A percentile compares a stretch with the other conserved stretches of the same genome.
phyloP scores from a whole-genome alignment of 2,888 invertebrate genomes.

The Phengaris arion region DNA sequence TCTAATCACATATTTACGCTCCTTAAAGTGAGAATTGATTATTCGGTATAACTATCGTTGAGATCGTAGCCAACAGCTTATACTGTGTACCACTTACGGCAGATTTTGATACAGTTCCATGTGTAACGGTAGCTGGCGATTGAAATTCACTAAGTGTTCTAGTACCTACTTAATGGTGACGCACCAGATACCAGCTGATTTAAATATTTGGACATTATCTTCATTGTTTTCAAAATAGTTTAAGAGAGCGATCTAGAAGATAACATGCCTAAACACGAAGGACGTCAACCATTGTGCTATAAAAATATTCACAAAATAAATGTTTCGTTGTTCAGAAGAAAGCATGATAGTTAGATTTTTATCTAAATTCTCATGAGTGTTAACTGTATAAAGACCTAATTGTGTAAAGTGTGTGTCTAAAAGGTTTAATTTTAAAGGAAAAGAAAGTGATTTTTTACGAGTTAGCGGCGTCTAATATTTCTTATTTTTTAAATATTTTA shows the following conservation, averaged over 20 bases:
- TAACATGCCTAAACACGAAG: neutral
- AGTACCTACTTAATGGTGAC: conserved; percentile 7
- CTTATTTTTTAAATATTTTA: too few relatives aligned
- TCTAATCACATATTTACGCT: neutral
- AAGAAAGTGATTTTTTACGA: too few relatives aligned
- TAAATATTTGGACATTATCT: conserved; percentile 13
- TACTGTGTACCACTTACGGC: neutral
- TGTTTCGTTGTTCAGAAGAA: neutral
- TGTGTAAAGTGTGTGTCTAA: neutral
- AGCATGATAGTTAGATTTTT: neutral
- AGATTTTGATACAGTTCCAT: conserved; percentile 14
- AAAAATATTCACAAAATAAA: conserved; percentile 12
- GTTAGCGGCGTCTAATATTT: too few relatives aligned
- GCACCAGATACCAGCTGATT: conserved; percentile 19
- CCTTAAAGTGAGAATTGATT: neutral
- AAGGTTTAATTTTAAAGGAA: too few relatives aligned
- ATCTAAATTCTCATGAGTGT: neutral
- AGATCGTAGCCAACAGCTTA: neutral
- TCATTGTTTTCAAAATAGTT: conserved; percentile 23
- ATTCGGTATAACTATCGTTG: neutral
- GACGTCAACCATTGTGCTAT: conserved; percentile 6
- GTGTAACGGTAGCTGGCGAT: conserved; percentile 21
- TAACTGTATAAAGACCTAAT: neutral
- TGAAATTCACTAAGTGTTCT: conserved; percentile 14
- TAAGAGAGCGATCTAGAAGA: conserved; percentile 12